Percentiles rank a stretch among this genome's conserved stretches.
These are phyloP conservation scores for Callionymus lyra DNA, from an alignment of 2,113 vertebrate species.

Conservation along the genomic window DNA sequence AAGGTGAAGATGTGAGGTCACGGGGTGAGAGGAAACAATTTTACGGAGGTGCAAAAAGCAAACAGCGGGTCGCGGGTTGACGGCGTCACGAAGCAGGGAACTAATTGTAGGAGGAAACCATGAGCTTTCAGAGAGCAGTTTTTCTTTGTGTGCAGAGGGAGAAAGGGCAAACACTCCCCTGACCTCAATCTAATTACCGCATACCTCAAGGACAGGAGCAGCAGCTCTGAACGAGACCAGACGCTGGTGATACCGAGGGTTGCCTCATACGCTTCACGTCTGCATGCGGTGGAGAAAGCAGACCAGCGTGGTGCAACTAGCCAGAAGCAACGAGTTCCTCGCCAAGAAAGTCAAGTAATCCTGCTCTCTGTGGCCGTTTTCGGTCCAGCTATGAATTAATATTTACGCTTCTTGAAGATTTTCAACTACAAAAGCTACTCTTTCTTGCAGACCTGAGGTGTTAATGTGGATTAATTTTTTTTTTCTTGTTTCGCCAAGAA, in stretches of 20 bases:
- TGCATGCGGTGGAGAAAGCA: constrained; percentile 12
- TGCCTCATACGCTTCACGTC: constrained; percentile 15
- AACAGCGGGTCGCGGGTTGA: constrained; percentile 14
- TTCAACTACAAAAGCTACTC: neutral
- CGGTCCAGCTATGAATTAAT: too few relatives aligned
- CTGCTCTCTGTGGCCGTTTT: too few relatives aligned
- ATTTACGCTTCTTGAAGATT: too few relatives aligned
- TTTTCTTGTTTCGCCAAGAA: too few relatives aligned
- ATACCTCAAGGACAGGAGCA: constrained; percentile 36
- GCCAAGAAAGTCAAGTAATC: too few relatives aligned
- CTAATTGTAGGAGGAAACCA: constrained; percentile 35
- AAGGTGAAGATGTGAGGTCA: too few relatives aligned
- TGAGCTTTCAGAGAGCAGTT: constrained; percentile 10
- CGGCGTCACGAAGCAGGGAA: constrained; percentile 2
- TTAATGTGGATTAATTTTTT: constrained; percentile 20
- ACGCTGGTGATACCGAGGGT: constrained; percentile 27
- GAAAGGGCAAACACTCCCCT: constrained; percentile 35
- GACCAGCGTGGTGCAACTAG: too few relatives aligned
- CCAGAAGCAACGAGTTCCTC: too few relatives aligned
- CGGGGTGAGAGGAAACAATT: constrained; percentile 2
- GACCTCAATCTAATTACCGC: constrained; percentile 58
- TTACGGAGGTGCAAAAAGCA: constrained; percentile 2
- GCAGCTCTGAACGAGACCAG: constrained; percentile 18
- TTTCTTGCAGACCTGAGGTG: constrained; percentile 12
- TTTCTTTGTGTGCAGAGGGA: constrained; percentile 11